phyloP scores from a whole-genome alignment of 2,797 vertebrate genomes.

The Synanceia verrucosa region DNA sequence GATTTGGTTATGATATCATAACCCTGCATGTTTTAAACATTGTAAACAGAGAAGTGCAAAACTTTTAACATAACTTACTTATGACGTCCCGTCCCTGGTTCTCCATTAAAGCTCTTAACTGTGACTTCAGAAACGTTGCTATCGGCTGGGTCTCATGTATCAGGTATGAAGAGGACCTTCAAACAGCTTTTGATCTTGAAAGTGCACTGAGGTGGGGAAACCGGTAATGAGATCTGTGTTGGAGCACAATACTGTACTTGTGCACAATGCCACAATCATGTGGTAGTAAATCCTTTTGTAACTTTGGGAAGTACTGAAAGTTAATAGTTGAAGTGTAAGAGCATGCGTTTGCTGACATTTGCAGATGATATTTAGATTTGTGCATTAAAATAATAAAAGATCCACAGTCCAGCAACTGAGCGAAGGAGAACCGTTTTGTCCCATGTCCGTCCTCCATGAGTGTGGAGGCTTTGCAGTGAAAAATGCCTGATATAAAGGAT shows the following conservation, averaged over 20 bases:
- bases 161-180: conserved; percentile 57
- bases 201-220: conserved; percentile 31
- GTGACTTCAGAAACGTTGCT: conserved; percentile 38
- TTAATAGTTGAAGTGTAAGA: not conserved
- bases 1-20: not conserved
- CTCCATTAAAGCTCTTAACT: conserved; percentile 28
- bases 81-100: conserved; percentile 33
- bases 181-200: conserved; percentile 70
- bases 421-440: conserved; percentile 2
- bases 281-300: conserved; percentile 3
- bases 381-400: conserved; percentile 1
- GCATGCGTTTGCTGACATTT: conserved; percentile 1
- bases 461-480: conserved; percentile 7
- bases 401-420: not conserved
- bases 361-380: too few relatives aligned
- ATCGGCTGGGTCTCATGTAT: conserved; percentile 46
- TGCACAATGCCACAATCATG: conserved; percentile 25
- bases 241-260: conserved; percentile 41
- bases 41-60: not conserved
- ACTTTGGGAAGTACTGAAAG: conserved; percentile 6
- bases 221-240: conserved; percentile 51
- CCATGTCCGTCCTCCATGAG: not conserved
- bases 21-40: not conserved
- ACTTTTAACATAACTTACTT: conserved; percentile 8
- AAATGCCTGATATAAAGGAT: conserved; percentile 19